Conservation (phyloP, 2,888 invertebrate genomes). For the Mythimna pallens region DNA sequence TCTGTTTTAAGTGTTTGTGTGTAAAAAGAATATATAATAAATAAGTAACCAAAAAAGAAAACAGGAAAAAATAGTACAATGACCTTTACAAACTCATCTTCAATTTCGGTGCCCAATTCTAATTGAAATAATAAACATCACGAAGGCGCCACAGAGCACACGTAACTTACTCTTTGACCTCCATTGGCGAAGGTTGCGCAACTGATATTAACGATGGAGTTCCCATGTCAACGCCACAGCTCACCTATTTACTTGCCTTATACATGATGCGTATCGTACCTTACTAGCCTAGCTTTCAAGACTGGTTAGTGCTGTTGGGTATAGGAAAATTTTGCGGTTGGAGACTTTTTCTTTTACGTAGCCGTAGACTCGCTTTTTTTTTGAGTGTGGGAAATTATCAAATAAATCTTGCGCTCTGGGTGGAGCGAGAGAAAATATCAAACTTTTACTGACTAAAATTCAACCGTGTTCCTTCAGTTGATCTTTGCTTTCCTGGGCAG, state of each 20-base stretch:
- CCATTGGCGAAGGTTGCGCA: conserved; percentile 73
- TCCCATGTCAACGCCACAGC: conserved; percentile 73
- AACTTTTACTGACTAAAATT: too few species aligned
- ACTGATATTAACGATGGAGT: conserved; percentile 70
- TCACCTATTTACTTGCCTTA: conserved; percentile 64
- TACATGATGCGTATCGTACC: conserved; percentile 39
- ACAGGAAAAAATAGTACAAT: neutral
- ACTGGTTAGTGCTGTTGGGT: conserved; percentile 3
- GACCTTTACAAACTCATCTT: conserved; percentile 3
- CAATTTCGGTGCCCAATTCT: conserved; percentile 36
- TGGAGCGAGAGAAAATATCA: too few species aligned
- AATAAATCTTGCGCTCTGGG: too few species aligned
- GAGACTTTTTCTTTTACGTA: neutral
- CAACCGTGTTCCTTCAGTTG: too few species aligned
- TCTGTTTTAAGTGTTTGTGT: too few species aligned
- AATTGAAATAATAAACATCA: conserved; percentile 57
- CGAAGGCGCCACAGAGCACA: conserved; percentile 63
- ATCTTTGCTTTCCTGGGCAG: too few species aligned
- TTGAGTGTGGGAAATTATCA: too few species aligned
- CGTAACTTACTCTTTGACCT: conserved; percentile 81
- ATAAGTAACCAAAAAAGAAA: neutral
- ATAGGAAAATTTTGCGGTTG: conserved; percentile 5
- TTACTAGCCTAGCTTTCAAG: conserved; percentile 30
- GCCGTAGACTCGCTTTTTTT: too few species aligned
- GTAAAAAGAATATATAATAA: too few species aligned